Conservation (phyloP, 2,888 invertebrate species). For the Hetaerina titia region DNA sequence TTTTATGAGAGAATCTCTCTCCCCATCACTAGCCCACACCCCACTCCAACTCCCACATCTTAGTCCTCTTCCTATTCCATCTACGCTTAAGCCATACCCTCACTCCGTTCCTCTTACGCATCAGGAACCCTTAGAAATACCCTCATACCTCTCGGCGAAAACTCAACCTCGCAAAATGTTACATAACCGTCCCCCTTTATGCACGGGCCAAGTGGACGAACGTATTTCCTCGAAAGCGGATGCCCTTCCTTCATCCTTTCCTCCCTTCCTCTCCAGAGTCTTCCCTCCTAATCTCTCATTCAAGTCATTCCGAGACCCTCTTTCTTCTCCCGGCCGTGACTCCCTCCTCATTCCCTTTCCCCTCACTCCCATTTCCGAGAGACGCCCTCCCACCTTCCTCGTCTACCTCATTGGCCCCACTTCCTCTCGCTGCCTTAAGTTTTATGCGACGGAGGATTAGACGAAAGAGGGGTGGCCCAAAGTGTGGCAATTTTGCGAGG, state of each 20-base stretch:
- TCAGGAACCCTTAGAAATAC: neutral
- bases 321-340: too few relatives aligned
- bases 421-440: neutral
- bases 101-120: neutral
- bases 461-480: neutral
- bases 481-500: neutral
- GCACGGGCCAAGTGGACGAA: neutral
- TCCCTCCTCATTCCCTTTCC: too few relatives aligned
- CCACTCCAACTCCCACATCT: neutral
- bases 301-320: too few relatives aligned
- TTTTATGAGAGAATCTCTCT: slow-evolving; percentile 3
- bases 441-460: neutral
- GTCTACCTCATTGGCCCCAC: neutral
- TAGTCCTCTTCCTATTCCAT: neutral
- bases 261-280: too few relatives aligned
- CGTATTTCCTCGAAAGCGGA: neutral
- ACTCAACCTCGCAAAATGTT: neutral
- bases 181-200: neutral
- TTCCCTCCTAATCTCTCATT: too few relatives aligned
- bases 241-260: too few relatives aligned
- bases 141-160: neutral
- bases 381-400: neutral
- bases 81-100: neutral
- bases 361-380: too few relatives aligned
- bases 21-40: neutral